phyloP scores from a whole-genome alignment of 2,888 invertebrate genomes.

The Deilephila elpenor region DNA sequence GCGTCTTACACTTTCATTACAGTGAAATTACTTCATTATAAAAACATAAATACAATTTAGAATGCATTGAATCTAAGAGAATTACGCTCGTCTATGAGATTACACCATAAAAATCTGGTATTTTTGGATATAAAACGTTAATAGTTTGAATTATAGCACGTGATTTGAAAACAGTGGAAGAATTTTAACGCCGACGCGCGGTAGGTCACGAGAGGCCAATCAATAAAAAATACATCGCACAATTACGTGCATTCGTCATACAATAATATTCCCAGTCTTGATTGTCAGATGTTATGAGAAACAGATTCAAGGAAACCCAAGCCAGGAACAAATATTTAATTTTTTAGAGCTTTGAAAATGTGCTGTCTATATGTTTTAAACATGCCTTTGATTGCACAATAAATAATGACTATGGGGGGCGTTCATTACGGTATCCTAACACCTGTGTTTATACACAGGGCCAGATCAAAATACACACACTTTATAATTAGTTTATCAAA shows the following conservation, averaged over 20 bases:
- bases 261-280: neutral
- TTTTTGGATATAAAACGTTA: neutral
- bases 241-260: neutral
- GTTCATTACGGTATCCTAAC: too few relatives aligned
- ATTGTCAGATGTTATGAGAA: neutral
- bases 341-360: neutral
- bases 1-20: neutral
- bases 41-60: neutral
- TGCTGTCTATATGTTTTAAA: too few relatives aligned
- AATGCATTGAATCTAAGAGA: neutral
- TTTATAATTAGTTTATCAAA: too few relatives aligned
- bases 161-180: neutral
- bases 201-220: neutral
- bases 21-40: conserved; percentile 6
- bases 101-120: neutral
- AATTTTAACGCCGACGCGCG: neutral
- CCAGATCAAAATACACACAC: too few relatives aligned
- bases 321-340: neutral
- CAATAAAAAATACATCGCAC: neutral
- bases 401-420: too few relatives aligned
- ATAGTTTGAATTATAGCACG: neutral
- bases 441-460: too few relatives aligned
- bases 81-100: neutral
- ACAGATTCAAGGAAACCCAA: neutral
- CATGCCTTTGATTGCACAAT: too few relatives aligned